Evolutionary conservation across 2,113 vertebrate genomes (phyloP).

Genomic region (Madoqua kirkii): DNA sequence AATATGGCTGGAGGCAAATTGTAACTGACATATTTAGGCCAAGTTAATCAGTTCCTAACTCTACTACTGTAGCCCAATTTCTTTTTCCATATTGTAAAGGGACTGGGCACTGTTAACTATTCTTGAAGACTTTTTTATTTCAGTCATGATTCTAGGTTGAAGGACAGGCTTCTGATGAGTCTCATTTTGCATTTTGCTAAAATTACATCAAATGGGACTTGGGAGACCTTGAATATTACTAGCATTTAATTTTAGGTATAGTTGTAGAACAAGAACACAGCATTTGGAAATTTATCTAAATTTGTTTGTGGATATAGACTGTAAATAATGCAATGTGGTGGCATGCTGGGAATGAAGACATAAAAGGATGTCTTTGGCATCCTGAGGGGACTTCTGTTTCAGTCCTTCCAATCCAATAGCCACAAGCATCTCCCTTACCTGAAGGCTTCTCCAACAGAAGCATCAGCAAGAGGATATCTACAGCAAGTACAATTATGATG

Average conservation of each 20-base stretch:
- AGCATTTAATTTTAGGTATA: neutral
- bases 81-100: neutral
- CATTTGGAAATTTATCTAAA: neutral
- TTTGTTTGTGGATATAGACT: neutral
- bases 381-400: neutral
- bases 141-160: neutral
- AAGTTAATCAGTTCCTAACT: neutral
- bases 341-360: neutral
- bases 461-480: constrained; percentile 30
- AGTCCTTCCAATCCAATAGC: neutral
- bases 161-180: neutral
- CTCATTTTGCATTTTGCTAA: neutral
- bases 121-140: neutral
- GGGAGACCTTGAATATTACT: neutral
- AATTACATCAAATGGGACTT: neutral
- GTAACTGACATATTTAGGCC: neutral
- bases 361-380: neutral
- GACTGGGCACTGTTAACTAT: neutral
- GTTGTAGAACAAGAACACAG: neutral
- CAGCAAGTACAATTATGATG: neutral
- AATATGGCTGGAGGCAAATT: neutral
- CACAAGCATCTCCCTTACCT: constrained; percentile 42
- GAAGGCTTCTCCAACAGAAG: neutral
- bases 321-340: neutral
- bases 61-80: neutral